These are phyloP conservation scores for Micrasema longulum DNA, from an alignment of 1,140 invertebrate genomes.

Conservation along the genomic window DNA sequence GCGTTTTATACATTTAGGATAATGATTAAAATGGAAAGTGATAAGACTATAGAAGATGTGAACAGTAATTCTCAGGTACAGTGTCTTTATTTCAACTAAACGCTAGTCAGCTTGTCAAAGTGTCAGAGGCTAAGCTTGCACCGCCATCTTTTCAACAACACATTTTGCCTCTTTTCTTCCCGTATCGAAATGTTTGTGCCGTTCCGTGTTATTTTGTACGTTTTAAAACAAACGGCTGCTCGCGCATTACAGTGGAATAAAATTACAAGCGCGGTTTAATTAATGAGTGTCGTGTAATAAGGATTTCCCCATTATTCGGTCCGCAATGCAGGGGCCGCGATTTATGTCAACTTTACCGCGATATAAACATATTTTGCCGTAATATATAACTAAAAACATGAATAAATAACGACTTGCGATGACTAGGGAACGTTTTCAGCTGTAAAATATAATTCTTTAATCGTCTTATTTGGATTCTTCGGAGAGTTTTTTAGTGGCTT, in stretches of 20 bases:
- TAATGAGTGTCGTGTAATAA: conserved; percentile 18
- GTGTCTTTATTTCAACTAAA: conserved; percentile 36
- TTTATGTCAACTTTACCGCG: conserved; percentile 13
- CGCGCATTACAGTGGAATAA: background rate
- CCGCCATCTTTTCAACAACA: conserved; percentile 47
- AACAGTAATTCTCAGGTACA: conserved; percentile 71
- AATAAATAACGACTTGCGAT: background rate
- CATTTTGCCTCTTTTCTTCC: conserved; percentile 33
- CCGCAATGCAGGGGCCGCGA: conserved; percentile 28
- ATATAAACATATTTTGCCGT: conserved; percentile 1
- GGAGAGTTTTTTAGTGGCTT: conserved; percentile 28
- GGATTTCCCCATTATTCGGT: conserved; percentile 19
- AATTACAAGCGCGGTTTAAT: background rate
- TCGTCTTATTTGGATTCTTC: conserved; percentile 1
- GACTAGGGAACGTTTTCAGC: background rate
- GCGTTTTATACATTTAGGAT: conserved; percentile 51
- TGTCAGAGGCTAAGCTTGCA: conserved; percentile 38
- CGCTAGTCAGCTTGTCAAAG: conserved; percentile 42
- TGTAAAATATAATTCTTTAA: background rate
- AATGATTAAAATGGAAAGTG: conserved; percentile 77
- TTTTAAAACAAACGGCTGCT: conserved; percentile 1
- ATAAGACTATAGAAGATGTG: conserved; percentile 73
- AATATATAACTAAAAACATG: background rate
- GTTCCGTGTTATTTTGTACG: background rate
- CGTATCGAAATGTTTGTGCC: conserved; percentile 5